Evolutionary conservation across 2,797 vertebrate genomes (phyloP), one percentile per base, ranked within the genome.

Genomic region (Buphagus erythrorhynchus): DNA sequence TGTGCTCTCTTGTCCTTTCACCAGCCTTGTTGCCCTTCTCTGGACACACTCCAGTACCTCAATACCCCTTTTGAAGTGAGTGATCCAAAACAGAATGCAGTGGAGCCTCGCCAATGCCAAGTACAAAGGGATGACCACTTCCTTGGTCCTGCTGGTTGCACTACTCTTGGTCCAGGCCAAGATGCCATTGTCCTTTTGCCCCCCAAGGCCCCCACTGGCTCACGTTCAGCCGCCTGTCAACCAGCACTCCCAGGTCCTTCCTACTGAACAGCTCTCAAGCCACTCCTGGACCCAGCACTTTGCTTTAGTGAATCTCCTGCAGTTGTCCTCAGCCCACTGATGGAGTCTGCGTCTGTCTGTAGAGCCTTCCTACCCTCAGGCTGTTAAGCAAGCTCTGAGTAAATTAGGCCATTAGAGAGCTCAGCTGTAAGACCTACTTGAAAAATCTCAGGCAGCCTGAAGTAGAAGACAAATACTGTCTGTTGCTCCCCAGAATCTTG

Each of bases 1-100:
- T 19, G 9, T 1, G 3, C 38, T 51, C 19, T 66, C 14, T 21
- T 31, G 12, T 11, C 29, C 24, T 52, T 45, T 33, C 52, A 25
- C 0, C 0, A 40, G 29, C 45, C 9, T 66, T 59, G 2, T 5
- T 73, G 52, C 11, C 8, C 17, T 59, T 52, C 33, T 31, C 29
- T 35, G 52, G 45, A 40, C 20, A 31, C 4, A 2, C 22, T 54
- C 16, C 20, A 55, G 48, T 17, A 46, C 29, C 9, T 40, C 9
- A 58, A 16, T 26, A 14, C 5, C 29, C 5, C 13, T 71, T 66
- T 19, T 18, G 46, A 59, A 45, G 20, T 15, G 20, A n/a, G 6
- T 15, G 14, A 36, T 11, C 10, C 17, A 16, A n/a, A 59, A 31
- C 16, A 18, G 46, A 52, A 46, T 7, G 5, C 17, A 80, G 45